Evolutionary conservation across 2,888 invertebrate genomes (phyloP), one percentile per base, ranked within the genome.

Genomic region (Pimpla rufipes): DNA sequence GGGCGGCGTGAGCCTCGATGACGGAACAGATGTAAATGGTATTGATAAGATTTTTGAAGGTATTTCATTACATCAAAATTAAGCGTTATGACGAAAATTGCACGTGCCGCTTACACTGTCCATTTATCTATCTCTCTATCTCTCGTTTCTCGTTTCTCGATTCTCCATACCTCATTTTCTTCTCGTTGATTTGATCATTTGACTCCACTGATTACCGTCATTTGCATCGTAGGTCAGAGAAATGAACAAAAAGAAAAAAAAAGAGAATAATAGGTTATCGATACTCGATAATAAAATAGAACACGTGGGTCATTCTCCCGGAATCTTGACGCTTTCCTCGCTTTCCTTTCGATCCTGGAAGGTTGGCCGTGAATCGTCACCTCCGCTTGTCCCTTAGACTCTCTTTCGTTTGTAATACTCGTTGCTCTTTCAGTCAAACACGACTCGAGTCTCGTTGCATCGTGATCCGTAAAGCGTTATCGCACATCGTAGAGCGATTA

Each of bases 1-100:
- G 84, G 94, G 94, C 90, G 93, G 93, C 87, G 94, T 94, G 87
- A 90, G 90, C 66, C 90, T 92, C 79, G 95, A 95, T 87, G 94
- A 95, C 87, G 94, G 94, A 90, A 94, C 95, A 87, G 93, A 94
- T 90, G 92, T 94, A 91, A 94, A 94, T 93, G 94, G 94, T 93
- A 93, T 94, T 93, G 94, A 94, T 93, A 94, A 94, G 92, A 94
- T 94, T 90, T 94, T 94, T 93, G 93, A 94, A 94, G 94, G 94
- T 94, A 94, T 93, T 92, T 78, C 64, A 82, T 74, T 68, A 82
- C 74, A 82, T 62, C 66, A 82, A 62, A n/a, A 74, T 93, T 94
- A 93, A 94, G 94, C 93, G 89, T 90, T 90, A 88, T 88, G 89
- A 88, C 85, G 88, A 87, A 89, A 47, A 23, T 70, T 91, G 91